phyloP scores from a whole-genome alignment of 2,797 vertebrate genomes.

The Periparus ater region DNA sequence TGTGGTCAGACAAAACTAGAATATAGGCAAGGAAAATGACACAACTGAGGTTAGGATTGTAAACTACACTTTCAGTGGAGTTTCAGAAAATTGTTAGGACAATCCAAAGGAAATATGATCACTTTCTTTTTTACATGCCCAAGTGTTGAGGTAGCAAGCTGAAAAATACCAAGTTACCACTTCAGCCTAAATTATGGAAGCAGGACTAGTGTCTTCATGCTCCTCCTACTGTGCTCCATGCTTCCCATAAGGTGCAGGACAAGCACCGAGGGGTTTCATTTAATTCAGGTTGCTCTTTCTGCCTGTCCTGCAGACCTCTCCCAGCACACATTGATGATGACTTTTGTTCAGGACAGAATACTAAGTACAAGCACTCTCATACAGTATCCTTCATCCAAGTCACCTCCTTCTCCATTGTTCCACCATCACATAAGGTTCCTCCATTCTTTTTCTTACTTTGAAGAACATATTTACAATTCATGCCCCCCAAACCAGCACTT shows the following conservation, averaged over 20 bases:
- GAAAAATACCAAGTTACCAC: neutral
- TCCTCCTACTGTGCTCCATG: neutral
- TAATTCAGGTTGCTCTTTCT: neutral
- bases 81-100: neutral
- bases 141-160: neutral
- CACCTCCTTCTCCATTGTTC: neutral
- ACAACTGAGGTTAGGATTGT: neutral
- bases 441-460: neutral
- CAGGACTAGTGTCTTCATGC: neutral
- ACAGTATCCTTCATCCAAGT: neutral
- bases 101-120: neutral
- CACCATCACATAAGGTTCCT: neutral
- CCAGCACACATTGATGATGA: neutral
- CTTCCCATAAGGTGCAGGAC: neutral
- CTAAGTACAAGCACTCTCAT: neutral
- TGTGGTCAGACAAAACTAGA: neutral
- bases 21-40: neutral
- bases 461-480: neutral
- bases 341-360: neutral
- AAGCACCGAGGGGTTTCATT: neutral
- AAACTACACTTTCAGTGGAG: neutral
- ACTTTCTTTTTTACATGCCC: accelerated
- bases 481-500: neutral
- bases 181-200: neutral
- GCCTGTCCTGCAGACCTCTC: neutral